These are phyloP conservation scores for Catamblyrhynchus diadema DNA, from an alignment of 2,797 vertebrate species.

Conservation along the genomic window DNA sequence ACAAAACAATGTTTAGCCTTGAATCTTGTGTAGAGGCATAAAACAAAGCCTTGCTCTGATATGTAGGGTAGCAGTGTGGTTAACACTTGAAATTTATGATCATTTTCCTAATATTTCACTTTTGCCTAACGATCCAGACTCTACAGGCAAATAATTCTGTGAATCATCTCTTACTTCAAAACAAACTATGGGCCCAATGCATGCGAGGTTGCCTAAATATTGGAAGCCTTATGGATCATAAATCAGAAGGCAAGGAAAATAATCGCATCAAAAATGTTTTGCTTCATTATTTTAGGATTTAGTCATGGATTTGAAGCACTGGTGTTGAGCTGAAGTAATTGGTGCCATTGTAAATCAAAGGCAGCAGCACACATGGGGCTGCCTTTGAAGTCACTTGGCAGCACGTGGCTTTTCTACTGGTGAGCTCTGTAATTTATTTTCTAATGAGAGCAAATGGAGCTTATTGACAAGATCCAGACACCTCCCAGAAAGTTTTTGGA, in stretches of 20 bases:
- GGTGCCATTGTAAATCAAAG: not conserved
- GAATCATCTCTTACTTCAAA: slow-evolving; percentile 9
- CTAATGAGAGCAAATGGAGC: not conserved
- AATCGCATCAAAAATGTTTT: not conserved
- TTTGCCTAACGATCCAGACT: not conserved
- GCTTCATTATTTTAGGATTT: not conserved
- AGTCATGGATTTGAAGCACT: not conserved
- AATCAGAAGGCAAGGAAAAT: slow-evolving; percentile 26
- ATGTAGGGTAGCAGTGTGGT: not conserved
- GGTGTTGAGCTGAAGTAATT: not conserved
- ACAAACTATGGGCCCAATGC: not conserved
- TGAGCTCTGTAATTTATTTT: not conserved
- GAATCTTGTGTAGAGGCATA: not conserved
- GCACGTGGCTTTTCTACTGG: not conserved
- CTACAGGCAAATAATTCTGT: not conserved
- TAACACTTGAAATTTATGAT: slow-evolving; percentile 16
- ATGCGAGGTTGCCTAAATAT: not conserved
- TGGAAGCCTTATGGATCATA: not conserved
- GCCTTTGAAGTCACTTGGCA: not conserved
- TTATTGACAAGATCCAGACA: not conserved
- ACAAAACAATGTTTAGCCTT: not conserved
- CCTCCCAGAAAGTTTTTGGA: not conserved
- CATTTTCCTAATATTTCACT: not conserved
- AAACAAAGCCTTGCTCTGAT: not conserved
- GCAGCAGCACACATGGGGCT: not conserved